Evolutionary conservation across 2,113 vertebrate genomes (phyloP).

Genomic region (Gadus chalcogrammus): DNA sequence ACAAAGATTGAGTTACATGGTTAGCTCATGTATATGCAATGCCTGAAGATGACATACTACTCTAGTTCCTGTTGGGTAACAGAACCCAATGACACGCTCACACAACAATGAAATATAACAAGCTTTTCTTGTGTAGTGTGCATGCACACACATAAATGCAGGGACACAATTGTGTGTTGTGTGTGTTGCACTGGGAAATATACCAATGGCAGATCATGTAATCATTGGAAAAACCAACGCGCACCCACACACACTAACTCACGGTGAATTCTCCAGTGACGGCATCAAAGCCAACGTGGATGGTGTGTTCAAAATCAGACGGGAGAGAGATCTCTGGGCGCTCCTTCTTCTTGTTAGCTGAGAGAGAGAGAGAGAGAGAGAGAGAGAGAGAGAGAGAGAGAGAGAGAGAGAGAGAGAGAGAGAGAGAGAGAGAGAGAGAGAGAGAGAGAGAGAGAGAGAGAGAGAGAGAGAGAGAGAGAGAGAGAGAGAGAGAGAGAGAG

Average conservation of each 20-base stretch:
- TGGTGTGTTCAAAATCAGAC: conserved; percentile 95
- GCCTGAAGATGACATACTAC: no score
- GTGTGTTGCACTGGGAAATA: no score
- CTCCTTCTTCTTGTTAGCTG: conserved; percentile 91
- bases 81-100: background rate
- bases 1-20: no score
- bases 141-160: no score
- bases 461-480: background rate
- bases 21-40: no score
- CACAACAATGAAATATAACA: no score
- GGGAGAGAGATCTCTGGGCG: conserved; percentile 95
- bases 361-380: conserved; percentile 3
- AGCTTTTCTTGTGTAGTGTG: no score
- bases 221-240: background rate
- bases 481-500: background rate
- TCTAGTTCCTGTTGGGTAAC: background rate
- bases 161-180: no score
- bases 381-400: conserved; percentile 3
- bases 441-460: background rate
- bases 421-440: background rate
- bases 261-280: conserved; percentile 97
- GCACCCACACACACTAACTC: conserved; percentile 57
- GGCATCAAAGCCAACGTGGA: conserved; percentile 95
- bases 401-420: conserved; percentile 3
- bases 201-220: background rate